phyloP scores from a whole-genome alignment of 2,888 invertebrate genomes.

The Dioctria rufipes region DNA sequence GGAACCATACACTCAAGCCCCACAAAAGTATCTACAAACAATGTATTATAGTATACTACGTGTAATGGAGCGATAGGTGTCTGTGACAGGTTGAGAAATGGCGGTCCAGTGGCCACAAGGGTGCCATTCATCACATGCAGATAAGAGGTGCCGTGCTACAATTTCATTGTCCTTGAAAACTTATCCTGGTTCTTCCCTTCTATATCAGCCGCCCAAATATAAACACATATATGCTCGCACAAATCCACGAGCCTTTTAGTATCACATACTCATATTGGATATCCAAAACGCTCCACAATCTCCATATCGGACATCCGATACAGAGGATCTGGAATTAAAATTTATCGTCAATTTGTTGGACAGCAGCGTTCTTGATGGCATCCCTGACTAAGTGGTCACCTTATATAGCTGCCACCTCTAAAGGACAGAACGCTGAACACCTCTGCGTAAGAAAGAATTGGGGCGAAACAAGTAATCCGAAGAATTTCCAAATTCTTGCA shows the following conservation, averaged over 20 bases:
- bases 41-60: slow-evolving; percentile 54
- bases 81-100: slow-evolving; percentile 63
- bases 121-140: slow-evolving; percentile 61
- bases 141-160: slow-evolving; percentile 57
- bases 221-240: slow-evolving; percentile 4
- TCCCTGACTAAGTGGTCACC: slow-evolving; percentile 37
- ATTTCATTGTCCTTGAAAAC: slow-evolving; percentile 58
- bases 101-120: slow-evolving; percentile 62
- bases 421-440: slow-evolving; percentile 22
- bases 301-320: slow-evolving; percentile 11
- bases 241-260: slow-evolving; percentile 16
- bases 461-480: slow-evolving; percentile 3
- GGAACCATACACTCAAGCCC: not conserved
- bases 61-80: slow-evolving; percentile 61
- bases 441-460: not conserved
- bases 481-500: slow-evolving; percentile 43
- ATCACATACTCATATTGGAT: slow-evolving; percentile 24
- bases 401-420: not conserved
- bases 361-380: slow-evolving; percentile 34
- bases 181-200: slow-evolving; percentile 39
- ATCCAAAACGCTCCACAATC: slow-evolving; percentile 28
- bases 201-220: slow-evolving; percentile 21
- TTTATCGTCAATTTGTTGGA: slow-evolving; percentile 57
- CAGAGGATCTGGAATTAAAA: slow-evolving; percentile 51
- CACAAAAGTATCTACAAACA: slow-evolving; percentile 25